Conservation (phyloP, 2,113 vertebrate genomes). For the Python bivittatus region DNA sequence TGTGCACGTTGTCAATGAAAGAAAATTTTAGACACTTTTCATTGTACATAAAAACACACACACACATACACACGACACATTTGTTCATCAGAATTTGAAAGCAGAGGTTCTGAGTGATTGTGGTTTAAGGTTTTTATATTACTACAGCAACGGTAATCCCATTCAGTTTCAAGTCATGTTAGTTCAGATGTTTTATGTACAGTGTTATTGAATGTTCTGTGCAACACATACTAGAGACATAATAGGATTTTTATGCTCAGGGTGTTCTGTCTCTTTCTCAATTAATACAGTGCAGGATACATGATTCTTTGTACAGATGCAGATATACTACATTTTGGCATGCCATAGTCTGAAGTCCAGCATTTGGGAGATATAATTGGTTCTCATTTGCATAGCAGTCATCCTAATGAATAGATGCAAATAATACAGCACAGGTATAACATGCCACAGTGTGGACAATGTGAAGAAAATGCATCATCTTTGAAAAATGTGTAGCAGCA, state of each 20-base stretch:
- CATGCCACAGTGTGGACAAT: not conserved
- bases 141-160: constrained; percentile 27
- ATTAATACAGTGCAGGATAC: constrained; percentile 44
- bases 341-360: not conserved
- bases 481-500: not conserved
- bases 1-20: not conserved
- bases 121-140: constrained; percentile 30
- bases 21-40: not conserved
- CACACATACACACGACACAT: not conserved
- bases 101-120: not conserved
- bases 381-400: not conserved
- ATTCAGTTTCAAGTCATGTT: not conserved
- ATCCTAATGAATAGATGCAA: not conserved
- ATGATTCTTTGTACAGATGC: constrained; percentile 28
- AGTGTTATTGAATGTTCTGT: not conserved
- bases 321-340: not conserved
- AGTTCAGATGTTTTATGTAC: not conserved
- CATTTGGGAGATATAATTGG: too few species aligned
- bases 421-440: not conserved
- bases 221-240: not conserved
- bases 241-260: constrained; percentile 33
- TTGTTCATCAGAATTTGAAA: constrained; percentile 24
- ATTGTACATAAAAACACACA: not conserved
- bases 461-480: not conserved
- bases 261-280: constrained; percentile 39